phyloP scores from a whole-genome alignment of 2,888 invertebrate species.

The Acanthococcus lagerstroemiae region DNA sequence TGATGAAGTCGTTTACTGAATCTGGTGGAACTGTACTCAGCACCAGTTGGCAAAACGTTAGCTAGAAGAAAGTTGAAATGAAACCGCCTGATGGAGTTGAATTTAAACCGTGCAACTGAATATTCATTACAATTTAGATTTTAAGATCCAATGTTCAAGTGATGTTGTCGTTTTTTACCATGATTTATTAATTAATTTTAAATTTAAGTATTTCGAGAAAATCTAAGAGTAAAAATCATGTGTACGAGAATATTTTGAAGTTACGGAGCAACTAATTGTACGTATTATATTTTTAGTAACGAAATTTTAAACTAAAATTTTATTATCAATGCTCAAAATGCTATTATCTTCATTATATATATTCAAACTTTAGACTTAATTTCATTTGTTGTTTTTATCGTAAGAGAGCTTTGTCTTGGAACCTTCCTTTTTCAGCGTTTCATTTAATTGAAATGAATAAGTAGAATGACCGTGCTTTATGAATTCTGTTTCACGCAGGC shows the following conservation, averaged over 20 bases:
- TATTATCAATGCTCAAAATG: neutral
- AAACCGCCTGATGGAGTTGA: conserved; percentile 95
- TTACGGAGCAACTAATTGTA: too few species aligned
- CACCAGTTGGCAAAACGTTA: conserved; percentile 94
- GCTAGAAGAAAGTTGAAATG: conserved; percentile 64
- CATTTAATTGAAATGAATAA: neutral
- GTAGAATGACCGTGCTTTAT: neutral
- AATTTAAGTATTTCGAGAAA: neutral
- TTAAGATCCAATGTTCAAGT: neutral
- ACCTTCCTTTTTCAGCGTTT: too few species aligned
- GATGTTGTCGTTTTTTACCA: neutral
- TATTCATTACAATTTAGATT: neutral
- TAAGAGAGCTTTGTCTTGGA: too few species aligned
- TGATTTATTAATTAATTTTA: neutral
- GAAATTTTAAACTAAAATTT: neutral
- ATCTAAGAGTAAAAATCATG: too few species aligned
- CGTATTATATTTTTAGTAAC: neutral
- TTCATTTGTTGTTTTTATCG: too few species aligned
- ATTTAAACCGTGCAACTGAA: conserved; percentile 69
- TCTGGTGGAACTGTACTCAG: conserved; percentile 95
- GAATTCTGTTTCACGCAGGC: conserved; percentile 1
- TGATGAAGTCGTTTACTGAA: conserved; percentile 96
- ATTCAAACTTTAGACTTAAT: too few species aligned
- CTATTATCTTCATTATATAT: neutral
- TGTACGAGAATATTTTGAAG: too few species aligned